Evolutionary conservation across 1,140 invertebrate species (phyloP).

Genomic region (Laodelphax striatellus): DNA sequence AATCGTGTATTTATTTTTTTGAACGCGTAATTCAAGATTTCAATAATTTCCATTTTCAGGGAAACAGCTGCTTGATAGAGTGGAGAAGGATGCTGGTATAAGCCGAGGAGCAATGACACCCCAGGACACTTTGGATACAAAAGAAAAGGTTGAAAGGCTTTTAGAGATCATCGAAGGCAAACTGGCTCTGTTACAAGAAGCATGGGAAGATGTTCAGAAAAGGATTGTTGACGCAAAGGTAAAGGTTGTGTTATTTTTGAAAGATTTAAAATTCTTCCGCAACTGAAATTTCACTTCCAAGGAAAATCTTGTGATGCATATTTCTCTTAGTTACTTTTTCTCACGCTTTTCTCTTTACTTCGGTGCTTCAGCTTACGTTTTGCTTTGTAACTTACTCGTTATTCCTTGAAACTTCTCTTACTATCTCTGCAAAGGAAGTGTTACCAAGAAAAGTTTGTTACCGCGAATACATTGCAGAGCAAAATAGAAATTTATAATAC

Average conservation of each 20-base stretch:
- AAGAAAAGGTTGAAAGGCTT: conserved; percentile 40
- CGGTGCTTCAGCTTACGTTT: too few relatives aligned
- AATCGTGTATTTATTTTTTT: background rate
- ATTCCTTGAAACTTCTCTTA: too few relatives aligned
- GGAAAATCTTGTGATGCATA: background rate
- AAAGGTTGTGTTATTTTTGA: background rate
- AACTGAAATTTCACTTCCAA: too few relatives aligned
- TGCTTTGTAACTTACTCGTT: too few relatives aligned
- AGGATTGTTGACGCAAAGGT: conserved; percentile 42
- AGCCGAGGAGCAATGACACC: conserved; percentile 14
- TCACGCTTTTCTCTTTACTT: too few relatives aligned
- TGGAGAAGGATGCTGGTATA: conserved; percentile 15
- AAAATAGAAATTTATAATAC: too few relatives aligned
- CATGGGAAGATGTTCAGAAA: conserved; percentile 45
- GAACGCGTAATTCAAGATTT: background rate
- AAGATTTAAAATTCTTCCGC: background rate
- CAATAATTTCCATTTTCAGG: conserved; percentile 13
- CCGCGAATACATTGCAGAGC: too few relatives aligned
- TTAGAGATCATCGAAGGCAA: conserved; percentile 46
- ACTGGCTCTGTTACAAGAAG: conserved; percentile 42
- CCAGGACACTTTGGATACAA: conserved; percentile 47
- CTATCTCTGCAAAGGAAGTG: too few relatives aligned
- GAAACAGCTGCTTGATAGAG: conserved; percentile 18
- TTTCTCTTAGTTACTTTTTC: background rate
- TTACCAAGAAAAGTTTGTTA: too few relatives aligned